These are phyloP conservation scores for Hanleya hanleyi DNA, from an alignment of 2,888 invertebrate species.

Conservation along the genomic window DNA sequence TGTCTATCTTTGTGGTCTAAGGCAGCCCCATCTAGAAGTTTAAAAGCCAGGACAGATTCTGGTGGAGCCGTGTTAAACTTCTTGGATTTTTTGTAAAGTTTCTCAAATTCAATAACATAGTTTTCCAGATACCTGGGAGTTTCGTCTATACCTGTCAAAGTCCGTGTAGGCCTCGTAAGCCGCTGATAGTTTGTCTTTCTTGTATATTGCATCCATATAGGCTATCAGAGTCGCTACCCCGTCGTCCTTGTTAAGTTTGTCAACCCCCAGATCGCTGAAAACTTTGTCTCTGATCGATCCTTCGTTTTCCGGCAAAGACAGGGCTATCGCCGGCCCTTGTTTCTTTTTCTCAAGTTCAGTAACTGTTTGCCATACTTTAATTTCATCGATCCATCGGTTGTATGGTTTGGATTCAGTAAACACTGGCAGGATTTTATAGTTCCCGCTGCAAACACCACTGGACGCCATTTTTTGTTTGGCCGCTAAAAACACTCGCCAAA, in stretches of 20 bases:
- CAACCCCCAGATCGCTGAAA: no score
- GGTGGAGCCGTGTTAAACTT: conserved; percentile 29
- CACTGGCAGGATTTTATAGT: no score
- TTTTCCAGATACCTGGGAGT: conserved; percentile 21
- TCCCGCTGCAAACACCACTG: no score
- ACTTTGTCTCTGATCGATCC: no score
- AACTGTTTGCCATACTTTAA: no score
- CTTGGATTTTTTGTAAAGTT: conserved; percentile 15
- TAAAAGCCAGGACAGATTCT: conserved; percentile 28
- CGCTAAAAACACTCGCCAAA: no score
- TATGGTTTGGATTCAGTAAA: no score
- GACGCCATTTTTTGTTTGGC: no score
- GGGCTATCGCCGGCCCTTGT: no score
- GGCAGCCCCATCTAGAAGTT: conserved; percentile 10
- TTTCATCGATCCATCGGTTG: no score
- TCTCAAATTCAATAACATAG: conserved; percentile 30
- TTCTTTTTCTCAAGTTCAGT: no score
- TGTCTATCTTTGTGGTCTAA: conserved; percentile 11
- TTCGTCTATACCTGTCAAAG: conserved; percentile 26
- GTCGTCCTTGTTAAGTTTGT: conserved; percentile 25
- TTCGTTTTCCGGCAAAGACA: no score
- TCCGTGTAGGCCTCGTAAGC: conserved; percentile 31
- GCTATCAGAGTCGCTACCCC: conserved; percentile 15
- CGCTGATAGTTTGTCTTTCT: conserved; percentile 27
- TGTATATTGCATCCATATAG: conserved; percentile 31